phyloP scores from a whole-genome alignment of 1,140 invertebrate genomes.

The Nilaparvata lugens region DNA sequence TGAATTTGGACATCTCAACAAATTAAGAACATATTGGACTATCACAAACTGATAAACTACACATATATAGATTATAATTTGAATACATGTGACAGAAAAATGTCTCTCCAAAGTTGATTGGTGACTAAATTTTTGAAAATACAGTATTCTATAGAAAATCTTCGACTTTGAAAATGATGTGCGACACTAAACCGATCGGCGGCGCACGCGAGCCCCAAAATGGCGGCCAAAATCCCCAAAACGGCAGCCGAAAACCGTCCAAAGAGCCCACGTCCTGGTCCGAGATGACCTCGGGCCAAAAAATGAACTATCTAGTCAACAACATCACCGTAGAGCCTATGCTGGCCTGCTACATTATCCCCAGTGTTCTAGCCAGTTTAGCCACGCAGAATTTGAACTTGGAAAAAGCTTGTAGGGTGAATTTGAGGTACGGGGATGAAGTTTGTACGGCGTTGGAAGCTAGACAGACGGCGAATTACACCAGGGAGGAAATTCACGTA shows the following conservation, averaged over 20 bases:
- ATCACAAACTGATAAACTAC: no score
- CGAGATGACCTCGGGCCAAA: slow-evolving; percentile 24
- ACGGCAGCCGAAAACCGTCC: background rate
- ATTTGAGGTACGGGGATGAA: slow-evolving; percentile 55
- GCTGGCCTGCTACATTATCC: slow-evolving; percentile 68
- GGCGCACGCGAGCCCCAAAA: background rate
- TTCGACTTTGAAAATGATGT: background rate
- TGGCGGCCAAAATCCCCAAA: background rate
- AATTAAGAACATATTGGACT: no score
- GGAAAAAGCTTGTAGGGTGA: slow-evolving; percentile 75
- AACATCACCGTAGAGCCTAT: slow-evolving; percentile 73
- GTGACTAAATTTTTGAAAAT: no score
- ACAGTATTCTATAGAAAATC: no score
- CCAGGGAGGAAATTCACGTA: slow-evolving; percentile 54
- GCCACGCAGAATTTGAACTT: slow-evolving; percentile 73
- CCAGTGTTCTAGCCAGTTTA: slow-evolving; percentile 61
- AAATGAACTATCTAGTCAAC: slow-evolving; percentile 34
- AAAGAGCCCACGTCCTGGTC: slow-evolving; percentile 19
- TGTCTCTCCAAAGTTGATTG: no score
- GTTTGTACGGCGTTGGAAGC: slow-evolving; percentile 61
- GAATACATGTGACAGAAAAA: no score
- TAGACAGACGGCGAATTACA: slow-evolving; percentile 52
- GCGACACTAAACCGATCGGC: background rate
- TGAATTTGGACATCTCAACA: no score
- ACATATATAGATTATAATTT: no score